These are phyloP conservation scores for Apeira syringaria DNA, from an alignment of 2,888 invertebrate species.

Conservation along the genomic window DNA sequence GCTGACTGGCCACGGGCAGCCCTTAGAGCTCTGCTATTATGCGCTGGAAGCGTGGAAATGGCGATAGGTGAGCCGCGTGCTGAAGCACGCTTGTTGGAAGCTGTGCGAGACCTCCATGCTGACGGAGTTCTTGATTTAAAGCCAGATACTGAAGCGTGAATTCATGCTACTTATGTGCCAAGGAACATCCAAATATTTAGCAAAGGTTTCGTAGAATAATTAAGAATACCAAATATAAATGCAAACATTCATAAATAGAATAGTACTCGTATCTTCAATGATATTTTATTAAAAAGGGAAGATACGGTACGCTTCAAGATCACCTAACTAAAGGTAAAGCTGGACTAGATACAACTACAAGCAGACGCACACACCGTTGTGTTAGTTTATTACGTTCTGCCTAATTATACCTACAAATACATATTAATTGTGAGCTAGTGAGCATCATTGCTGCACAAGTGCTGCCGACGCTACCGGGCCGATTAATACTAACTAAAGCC, in stretches of 20 bases:
- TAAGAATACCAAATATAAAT: constrained; percentile 39
- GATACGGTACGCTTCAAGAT: too few relatives aligned
- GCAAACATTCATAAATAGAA: constrained; percentile 5
- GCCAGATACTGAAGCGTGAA: constrained; percentile 65
- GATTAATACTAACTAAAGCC: too few relatives aligned
- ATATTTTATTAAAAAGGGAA: too few relatives aligned
- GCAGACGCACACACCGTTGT: too few relatives aligned
- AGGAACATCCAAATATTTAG: constrained; percentile 30
- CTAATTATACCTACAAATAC: too few relatives aligned
- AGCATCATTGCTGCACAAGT: too few relatives aligned
- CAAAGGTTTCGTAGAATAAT: constrained; percentile 64
- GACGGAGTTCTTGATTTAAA: constrained; percentile 86
- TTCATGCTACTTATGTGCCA: constrained; percentile 50
- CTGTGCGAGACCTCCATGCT: constrained; percentile 88
- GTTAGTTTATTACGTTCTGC: too few relatives aligned
- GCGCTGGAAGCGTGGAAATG: constrained; percentile 92
- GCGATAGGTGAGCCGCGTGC: constrained; percentile 90
- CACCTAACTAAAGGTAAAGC: too few relatives aligned
- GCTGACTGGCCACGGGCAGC: constrained; percentile 87
- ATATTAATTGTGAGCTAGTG: too few relatives aligned
- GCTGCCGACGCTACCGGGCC: too few relatives aligned
- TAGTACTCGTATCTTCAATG: too few relatives aligned
- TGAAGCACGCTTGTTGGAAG: constrained; percentile 89
- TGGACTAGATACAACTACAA: too few relatives aligned
- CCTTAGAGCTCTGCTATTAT: constrained; percentile 88